Evolutionary conservation across 2,797 vertebrate species (phyloP).

Genomic region (Liasis olivaceus): DNA sequence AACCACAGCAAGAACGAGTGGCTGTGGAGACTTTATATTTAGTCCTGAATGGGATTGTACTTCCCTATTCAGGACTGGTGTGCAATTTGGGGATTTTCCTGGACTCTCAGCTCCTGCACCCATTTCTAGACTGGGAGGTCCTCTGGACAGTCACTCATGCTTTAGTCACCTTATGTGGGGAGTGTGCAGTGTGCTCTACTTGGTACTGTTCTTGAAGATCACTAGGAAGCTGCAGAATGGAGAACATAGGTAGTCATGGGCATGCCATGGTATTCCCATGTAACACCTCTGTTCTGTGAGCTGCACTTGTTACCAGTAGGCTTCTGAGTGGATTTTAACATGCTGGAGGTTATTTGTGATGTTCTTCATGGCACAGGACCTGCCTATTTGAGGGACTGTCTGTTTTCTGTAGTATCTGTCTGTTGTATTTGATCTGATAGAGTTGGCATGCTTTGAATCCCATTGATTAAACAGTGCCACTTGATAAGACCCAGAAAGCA

Average conservation of each 20-base stretch:
- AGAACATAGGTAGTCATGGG: not conserved
- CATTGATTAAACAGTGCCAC: not conserved
- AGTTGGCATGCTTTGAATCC: not conserved
- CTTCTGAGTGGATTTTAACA: no score
- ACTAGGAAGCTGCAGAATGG: not conserved
- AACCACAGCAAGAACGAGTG: not conserved
- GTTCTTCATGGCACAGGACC: not conserved
- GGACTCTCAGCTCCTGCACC: not conserved
- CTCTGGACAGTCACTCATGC: not conserved
- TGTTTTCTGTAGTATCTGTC: not conserved
- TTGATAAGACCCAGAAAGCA: not conserved
- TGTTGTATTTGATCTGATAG: not conserved
- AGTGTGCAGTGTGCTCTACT: not conserved
- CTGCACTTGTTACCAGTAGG: no score
- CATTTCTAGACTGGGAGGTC: not conserved
- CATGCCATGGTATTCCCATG: not conserved
- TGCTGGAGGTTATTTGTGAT: not conserved
- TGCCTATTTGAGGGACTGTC: not conserved
- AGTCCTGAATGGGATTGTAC: no score
- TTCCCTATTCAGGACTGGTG: no score
- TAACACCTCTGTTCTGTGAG: not conserved
- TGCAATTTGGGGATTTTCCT: no score
- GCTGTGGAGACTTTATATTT: not conserved
- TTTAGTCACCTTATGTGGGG: not conserved
- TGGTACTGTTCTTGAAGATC: not conserved